Evolutionary conservation across 2,797 vertebrate species (phyloP), one percentile per base, ranked within the genome.

Genomic region (Macropodus opercularis): DNA sequence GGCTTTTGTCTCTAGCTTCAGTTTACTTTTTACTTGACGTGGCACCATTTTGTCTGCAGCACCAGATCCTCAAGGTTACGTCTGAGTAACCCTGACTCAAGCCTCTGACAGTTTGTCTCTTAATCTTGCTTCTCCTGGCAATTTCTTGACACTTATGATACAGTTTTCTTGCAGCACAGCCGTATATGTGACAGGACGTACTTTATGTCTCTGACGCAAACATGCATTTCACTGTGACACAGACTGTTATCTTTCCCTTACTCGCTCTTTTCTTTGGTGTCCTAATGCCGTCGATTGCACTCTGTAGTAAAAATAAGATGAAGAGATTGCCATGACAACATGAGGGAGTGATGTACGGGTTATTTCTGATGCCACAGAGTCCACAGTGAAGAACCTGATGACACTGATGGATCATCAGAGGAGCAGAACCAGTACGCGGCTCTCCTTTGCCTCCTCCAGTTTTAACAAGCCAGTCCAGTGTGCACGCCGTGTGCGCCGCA

Each of bases 241-340:
- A 29, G 6, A 15, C 63, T 72, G 38, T 52, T 18, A 27, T 69
- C 50, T 18, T 41, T 31, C 4, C 12, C 13, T 17, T 22, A 23
- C 44, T 64, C 23, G 31, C 9, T 35, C 38, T 57, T 18, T 24
- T 43, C 39, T 48, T 23, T 9, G 3, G 23, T 41, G 38, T 48
- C 65, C 70, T 47, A 41, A 69, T 71, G 66, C 51, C 43, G 74
- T 56, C 55, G 29, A 69, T 61, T 77, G 63, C 72, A 38, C 68
- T 19, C 35, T 55, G 75, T 61, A 59, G 72, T 69, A 69, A 69
- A 83, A 77, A 70, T 55, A 73, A 62, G 31, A 78, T 52, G 57
- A 80, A 34, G 72, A 77, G 69, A 91, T 91, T 86, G 79, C 88
- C 87, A 87, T 88, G 89, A 90, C 84, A 87, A 90, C 85, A 50